Evolutionary conservation across 2,888 invertebrate genomes (phyloP), one percentile per base, ranked within the genome.

Genomic region (Melanargia galathea): DNA sequence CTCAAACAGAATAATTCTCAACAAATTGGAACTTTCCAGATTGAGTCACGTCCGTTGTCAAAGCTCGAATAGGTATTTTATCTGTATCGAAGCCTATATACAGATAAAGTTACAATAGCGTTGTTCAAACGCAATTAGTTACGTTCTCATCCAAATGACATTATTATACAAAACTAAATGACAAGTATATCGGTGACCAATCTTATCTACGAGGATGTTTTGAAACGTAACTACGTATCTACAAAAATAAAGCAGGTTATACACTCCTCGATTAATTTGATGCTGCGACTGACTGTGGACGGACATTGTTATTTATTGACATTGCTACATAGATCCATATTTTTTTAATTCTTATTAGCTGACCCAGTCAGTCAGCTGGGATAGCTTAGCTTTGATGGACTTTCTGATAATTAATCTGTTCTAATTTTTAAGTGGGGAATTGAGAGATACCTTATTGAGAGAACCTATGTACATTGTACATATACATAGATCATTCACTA

Each of bases 111-210:
- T 54, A 70, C 46, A 63, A 62, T 63, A 59, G 57, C 40, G 60
- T 60, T 60, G 59, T 63, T 57, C 63, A 43, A 60, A 64, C 18
- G 62, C 62, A 64, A 68, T 66, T 68, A 66, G 68, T 70, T 67
- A 65, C 46, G 64, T 58, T 61, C 69, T 75, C 71, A 70, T 76
- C 72, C 69, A 73, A 76, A 74, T 73, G 72, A 75, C 73, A 72
- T 76, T 77, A 77, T 74, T 71, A 68, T 69, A 59, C 65, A 58
- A 66, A 69, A 48, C 62, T 71, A 73, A 74, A 77, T 67, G 75
- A 73, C 77, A 72, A 72, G 70, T 71, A 73, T 70, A 70, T 70
- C 64, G 55, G 63, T 69, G 72, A 73, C 75, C 73, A 77, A 78
- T 78, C 72, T 67, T 43, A 51, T 56, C 38, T 30, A 18, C 64